Base-by-base conservation (phyloP, 2,113 vertebrate species). In the Tursiops truncatus region DNA sequence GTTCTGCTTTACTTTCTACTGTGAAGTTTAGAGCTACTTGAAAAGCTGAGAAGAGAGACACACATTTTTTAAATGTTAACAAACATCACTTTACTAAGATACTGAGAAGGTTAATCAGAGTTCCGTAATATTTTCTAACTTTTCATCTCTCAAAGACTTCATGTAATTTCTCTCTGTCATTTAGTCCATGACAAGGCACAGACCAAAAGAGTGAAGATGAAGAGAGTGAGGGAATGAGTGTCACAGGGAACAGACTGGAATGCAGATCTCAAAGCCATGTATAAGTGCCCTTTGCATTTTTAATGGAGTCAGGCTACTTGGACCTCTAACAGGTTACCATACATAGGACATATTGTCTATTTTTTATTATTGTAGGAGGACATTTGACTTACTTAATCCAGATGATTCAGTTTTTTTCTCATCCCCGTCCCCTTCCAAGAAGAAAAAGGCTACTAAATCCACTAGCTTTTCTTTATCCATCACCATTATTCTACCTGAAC, bases 111-210 rank as follows among this genome's bases (percentile, higher is more conserved):
- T 63, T 71, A 90, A 93, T 53, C 47, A 31, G 38, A 58, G 23
- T 70, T 90, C 76, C 87, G 14, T 76, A 91, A 79, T 23, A 65
- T 41, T 68, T 63, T 56, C 15, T 41, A 62, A 76, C 17, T 84
- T 91, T 67, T 60, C 14, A 31, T 89, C 53, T 65, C 90, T 92
- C 36, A 36, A 68, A 68, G 23, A n/a, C 9, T 63, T 83, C 28
- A 47, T n/a, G 23, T 86, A 33, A 94, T 79, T 90, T 87, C 85
- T n/a, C n/a, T 87, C 63, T 70, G 15, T 95, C 50, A 91, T 21
- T 81, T 60, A 71, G 7, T 73, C 81, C 73, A 60, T 1, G 18
- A 70, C 26, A 73, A 91, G 67, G 18, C 26, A 41, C 12, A 73
- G 9, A 89, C 7, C 38, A 17, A 31, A 92, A 68, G 28, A 86